Percentiles rank a stretch among this genome's conserved stretches.
Evolutionary conservation across 2,888 invertebrate genomes (phyloP).

Genomic region (Dromius quadrimaculatus): DNA sequence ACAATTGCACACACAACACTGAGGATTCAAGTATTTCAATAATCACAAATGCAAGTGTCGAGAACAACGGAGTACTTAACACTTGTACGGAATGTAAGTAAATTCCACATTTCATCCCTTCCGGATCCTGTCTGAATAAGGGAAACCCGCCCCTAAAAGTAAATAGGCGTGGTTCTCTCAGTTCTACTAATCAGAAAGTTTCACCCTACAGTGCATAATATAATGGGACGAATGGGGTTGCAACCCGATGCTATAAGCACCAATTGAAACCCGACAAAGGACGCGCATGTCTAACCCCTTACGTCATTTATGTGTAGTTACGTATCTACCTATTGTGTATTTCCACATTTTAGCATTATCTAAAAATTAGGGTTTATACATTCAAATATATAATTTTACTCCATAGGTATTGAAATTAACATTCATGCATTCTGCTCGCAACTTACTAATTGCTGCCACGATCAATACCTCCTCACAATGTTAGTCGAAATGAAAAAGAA

Average conservation of each 20-base stretch:
- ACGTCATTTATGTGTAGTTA: too few species aligned
- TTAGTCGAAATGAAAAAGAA: too few species aligned
- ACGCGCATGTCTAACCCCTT: conserved; percentile 7
- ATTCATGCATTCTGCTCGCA: too few species aligned
- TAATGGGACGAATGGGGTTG: conserved; percentile 34
- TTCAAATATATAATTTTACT: too few species aligned
- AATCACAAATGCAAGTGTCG: conserved; percentile 29
- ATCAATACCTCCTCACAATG: too few species aligned
- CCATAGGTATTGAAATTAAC: too few species aligned
- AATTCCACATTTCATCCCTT: conserved; percentile 40
- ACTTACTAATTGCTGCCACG: too few species aligned
- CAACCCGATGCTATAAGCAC: conserved; percentile 59
- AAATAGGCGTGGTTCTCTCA: conserved; percentile 4
- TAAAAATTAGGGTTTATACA: neutral
- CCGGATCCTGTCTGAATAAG: neutral
- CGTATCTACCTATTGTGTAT: neutral
- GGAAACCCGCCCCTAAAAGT: neutral
- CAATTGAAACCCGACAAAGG: neutral
- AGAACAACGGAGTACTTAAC: conserved; percentile 37
- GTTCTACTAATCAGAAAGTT: conserved; percentile 19
- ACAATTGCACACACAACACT: conserved; percentile 7
- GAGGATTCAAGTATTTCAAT: conserved; percentile 10
- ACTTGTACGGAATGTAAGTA: conserved; percentile 37
- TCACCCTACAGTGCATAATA: conserved; percentile 2
- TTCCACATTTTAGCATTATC: neutral